A percentile compares a stretch with the other conserved stretches of the same genome.
These are phyloP conservation scores for Leucophora obtusa DNA, from an alignment of 2,888 invertebrate genomes.

Conservation along the genomic window DNA sequence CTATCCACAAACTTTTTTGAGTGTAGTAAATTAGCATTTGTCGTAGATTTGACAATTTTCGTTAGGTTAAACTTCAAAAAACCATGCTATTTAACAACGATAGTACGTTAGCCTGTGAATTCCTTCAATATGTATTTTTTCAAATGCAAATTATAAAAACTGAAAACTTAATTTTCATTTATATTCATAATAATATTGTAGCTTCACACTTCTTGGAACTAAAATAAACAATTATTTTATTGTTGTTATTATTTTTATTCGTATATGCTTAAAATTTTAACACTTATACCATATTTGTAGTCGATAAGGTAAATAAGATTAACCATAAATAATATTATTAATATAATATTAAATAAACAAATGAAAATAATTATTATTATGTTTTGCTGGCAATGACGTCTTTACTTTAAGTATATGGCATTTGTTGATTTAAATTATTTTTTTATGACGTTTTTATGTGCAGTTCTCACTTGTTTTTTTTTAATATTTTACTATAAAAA, in stretches of 20 bases:
- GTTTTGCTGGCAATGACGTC: slow-evolving; percentile 12
- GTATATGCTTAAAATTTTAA: slow-evolving; percentile 43
- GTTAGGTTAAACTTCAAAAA: too few relatives aligned
- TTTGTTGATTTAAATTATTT: neutral
- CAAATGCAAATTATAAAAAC: slow-evolving; percentile 9
- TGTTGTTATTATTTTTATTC: neutral
- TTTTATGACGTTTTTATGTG: neutral
- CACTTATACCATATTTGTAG: slow-evolving; percentile 31
- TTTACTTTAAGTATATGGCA: neutral
- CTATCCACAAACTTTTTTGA: too few relatives aligned
- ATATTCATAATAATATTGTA: slow-evolving; percentile 10
- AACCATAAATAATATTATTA: slow-evolving; percentile 13
- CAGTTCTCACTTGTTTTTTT: too few relatives aligned
- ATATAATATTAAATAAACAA: neutral
- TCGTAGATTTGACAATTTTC: too few relatives aligned
- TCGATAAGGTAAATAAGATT: slow-evolving; percentile 17
- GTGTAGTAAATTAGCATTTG: too few relatives aligned
- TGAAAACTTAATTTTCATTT: slow-evolving; percentile 36
- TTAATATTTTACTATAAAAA: too few relatives aligned
- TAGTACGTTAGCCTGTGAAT: too few relatives aligned
- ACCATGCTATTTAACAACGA: too few relatives aligned
- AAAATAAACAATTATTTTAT: neutral
- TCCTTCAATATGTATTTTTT: too few relatives aligned
- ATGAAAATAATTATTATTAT: neutral
- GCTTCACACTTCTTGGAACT: slow-evolving; percentile 8